Percentiles rank a stretch among this genome's conserved stretches.
phyloP scores from a whole-genome alignment of 2,113 vertebrate genomes.

The Taxidea taxus region DNA sequence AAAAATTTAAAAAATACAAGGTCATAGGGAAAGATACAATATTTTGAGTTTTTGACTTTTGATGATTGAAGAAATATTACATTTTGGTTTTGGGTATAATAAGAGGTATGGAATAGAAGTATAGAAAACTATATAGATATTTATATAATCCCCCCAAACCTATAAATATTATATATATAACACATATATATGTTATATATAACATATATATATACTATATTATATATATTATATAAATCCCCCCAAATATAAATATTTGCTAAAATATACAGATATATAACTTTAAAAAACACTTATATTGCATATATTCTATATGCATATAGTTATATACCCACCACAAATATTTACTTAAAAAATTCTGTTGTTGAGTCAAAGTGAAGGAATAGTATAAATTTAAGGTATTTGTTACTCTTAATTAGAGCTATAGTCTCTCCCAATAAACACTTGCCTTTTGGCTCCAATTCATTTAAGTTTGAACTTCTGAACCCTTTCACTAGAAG shows the following conservation, averaged over 20 bases:
- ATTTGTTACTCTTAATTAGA: not conserved
- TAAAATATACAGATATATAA: not conserved
- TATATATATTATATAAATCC: too few species aligned
- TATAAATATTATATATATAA: too few species aligned
- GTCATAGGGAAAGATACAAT: not conserved
- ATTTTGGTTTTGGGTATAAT: conserved; percentile 2
- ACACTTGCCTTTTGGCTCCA: conserved; percentile 22
- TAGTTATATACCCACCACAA: not conserved
- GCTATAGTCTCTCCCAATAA: not conserved
- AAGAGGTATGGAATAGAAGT: not conserved
- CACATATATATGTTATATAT: too few species aligned
- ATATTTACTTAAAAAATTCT: conserved; percentile 22
- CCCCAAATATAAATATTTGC: not conserved
- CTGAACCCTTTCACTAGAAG: not conserved
- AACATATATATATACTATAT: too few species aligned
- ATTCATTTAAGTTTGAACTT: conserved; percentile 45
- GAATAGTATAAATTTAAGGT: not conserved
- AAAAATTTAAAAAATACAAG: not conserved
- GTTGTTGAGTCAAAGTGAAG: not conserved
- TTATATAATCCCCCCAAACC: too few species aligned
- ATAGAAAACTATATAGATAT: not conserved
- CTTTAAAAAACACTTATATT: not conserved
- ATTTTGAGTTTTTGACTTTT: not conserved
- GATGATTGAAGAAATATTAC: not conserved
- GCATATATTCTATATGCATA: not conserved